These are phyloP conservation scores for Machimus atricapillus DNA, from an alignment of 2,888 invertebrate species.

Conservation along the genomic window DNA sequence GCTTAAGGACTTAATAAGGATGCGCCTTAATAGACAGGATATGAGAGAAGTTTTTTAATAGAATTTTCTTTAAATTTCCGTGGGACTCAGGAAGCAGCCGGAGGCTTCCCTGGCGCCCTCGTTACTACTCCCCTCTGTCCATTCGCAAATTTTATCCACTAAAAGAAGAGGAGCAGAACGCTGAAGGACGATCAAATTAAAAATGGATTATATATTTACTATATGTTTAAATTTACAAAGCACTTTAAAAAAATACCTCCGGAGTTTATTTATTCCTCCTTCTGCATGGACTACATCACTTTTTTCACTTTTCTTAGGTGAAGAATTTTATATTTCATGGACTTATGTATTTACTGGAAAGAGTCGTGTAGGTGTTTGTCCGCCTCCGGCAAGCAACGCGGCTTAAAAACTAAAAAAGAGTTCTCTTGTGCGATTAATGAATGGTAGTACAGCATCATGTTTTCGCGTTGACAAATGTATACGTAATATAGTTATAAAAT, in stretches of 20 bases:
- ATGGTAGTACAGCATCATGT: no score
- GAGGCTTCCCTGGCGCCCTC: neutral
- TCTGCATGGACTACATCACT: neutral
- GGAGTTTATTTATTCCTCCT: neutral
- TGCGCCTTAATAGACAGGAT: slow-evolving; percentile 34
- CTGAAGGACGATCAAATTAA: neutral
- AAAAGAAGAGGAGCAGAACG: neutral
- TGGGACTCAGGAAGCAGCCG: neutral
- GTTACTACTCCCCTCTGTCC: neutral
- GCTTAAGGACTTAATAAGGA: slow-evolving; percentile 36
- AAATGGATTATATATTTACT: neutral
- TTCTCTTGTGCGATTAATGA: no score
- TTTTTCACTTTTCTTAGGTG: neutral
- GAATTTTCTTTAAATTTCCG: slow-evolving; percentile 21
- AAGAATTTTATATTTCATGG: neutral
- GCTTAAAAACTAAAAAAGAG: no score
- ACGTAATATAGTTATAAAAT: no score
- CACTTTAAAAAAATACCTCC: neutral
- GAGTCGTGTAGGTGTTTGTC: no score
- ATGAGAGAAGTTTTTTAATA: slow-evolving; percentile 34
- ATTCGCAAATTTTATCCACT: neutral
- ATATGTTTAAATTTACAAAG: neutral
- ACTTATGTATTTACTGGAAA: no score
- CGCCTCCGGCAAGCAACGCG: no score
- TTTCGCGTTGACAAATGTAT: no score